These are phyloP conservation scores for Nephrotoma appendiculata DNA, from an alignment of 2,888 invertebrate species.

Conservation along the genomic window DNA sequence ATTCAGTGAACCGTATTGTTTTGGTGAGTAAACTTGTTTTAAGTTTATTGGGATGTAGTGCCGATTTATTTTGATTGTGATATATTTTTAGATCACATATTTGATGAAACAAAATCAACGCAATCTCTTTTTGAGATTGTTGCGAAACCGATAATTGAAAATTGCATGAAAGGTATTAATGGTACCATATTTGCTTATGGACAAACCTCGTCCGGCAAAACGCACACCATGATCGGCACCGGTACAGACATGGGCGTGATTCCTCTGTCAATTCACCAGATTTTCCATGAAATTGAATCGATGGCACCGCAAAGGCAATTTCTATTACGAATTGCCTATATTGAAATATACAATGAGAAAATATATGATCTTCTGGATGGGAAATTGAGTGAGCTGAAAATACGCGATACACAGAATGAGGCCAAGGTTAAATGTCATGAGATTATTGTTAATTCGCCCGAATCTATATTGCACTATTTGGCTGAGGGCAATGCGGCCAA, in stretches of 20 bases:
- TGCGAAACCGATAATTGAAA: constrained; percentile 55
- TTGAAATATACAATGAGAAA: constrained; percentile 82
- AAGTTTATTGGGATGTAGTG: background rate
- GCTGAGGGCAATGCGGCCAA: constrained; percentile 50
- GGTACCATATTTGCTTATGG: constrained; percentile 87
- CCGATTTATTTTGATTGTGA: background rate
- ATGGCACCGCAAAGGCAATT: constrained; percentile 49
- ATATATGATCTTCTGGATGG: constrained; percentile 58
- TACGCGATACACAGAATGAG: constrained; percentile 43
- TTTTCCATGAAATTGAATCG: constrained; percentile 50
- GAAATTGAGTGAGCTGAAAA: constrained; percentile 43
- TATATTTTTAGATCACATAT: constrained; percentile 51
- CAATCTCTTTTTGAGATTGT: constrained; percentile 48
- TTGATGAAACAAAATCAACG: constrained; percentile 43
- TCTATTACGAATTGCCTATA: constrained; percentile 62
- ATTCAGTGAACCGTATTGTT: constrained; percentile 27
- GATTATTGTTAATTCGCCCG: constrained; percentile 44
- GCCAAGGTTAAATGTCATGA: constrained; percentile 51
- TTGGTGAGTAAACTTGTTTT: constrained; percentile 26
- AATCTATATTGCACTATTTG: constrained; percentile 45
- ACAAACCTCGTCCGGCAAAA: constrained; percentile 82
- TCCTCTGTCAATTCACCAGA: constrained; percentile 50
- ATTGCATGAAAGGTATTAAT: constrained; percentile 60
- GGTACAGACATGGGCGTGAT: constrained; percentile 57
- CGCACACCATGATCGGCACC: constrained; percentile 69